Evolutionary conservation across 2,113 vertebrate species (phyloP).

Genomic region (Ictalurus furcatus): DNA sequence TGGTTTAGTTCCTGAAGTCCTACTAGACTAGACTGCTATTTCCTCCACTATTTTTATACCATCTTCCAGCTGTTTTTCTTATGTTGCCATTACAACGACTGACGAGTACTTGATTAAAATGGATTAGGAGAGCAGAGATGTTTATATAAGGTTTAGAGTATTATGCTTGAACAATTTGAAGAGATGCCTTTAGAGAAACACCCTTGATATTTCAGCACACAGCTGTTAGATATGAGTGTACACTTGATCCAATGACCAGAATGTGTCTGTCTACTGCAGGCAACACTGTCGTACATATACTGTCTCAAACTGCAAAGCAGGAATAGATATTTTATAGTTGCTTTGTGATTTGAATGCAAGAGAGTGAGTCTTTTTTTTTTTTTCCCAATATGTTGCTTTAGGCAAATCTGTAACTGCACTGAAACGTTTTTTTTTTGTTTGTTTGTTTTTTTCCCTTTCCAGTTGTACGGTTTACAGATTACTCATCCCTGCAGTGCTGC

Average conservation of each 20-base stretch:
- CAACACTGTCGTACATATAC: constrained; percentile 38
- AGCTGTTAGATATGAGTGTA: not conserved
- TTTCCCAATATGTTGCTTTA: not conserved
- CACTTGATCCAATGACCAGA: constrained; percentile 3
- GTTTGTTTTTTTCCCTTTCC: not conserved
- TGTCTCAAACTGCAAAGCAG: constrained; percentile 46
- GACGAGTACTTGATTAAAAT: not conserved
- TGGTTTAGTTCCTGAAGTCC: constrained; percentile 19
- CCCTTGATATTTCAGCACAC: not conserved
- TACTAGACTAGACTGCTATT: constrained; percentile 16
- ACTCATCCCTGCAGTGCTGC: constrained; percentile 14
- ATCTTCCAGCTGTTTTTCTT: constrained; percentile 31
- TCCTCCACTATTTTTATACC: constrained; percentile 18
- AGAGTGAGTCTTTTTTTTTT: not conserved
- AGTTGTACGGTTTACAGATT: not conserved
- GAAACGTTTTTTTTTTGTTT: not conserved
- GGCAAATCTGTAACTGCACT: not conserved
- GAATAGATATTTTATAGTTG: not conserved
- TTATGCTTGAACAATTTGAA: not conserved
- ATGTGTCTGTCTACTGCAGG: not conserved
- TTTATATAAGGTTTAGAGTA: not conserved
- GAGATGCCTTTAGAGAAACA: constrained; percentile 25
- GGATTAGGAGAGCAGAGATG: not conserved
- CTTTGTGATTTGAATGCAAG: constrained; percentile 10
- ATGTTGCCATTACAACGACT: constrained; percentile 10